Base-by-base conservation (phyloP, 2,113 vertebrate genomes). In the Athene cunicularia region DNA sequence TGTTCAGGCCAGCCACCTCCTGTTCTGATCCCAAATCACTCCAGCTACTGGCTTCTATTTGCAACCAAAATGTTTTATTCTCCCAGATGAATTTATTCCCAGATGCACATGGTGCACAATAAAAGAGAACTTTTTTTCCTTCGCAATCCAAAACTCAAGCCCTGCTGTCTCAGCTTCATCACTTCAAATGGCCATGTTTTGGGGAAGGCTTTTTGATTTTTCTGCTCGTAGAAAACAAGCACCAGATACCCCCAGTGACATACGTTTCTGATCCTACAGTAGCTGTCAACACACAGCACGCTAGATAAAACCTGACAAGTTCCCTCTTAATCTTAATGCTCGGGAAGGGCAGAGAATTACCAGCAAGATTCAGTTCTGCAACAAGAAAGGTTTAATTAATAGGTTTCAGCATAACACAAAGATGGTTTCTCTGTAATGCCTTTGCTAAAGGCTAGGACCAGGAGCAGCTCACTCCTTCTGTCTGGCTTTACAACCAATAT, bases 271-370 rank as follows among this genome's bases (percentile, higher is more conserved):
- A 56, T n/a, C 37, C 71, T 41, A 24, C 27, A 32, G 12, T 2
- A 76, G 23, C 6, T 68, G 0, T 6, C 37, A 70, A 6, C 6
- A 30, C 18, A 19, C 1, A 9, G 35, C 0, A 0, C 21, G 62
- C 58, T 64, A 70, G 21, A 33, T 39, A 75, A 90, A 93, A 66
- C 39, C 49, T 21, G 3, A 55, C 22, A 43, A 81, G 28, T n/a
- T 79, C 64, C 64, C n/a, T n/a, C 55, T 55, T n/a, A 43, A 55
- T 30, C 28, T 41, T 71, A 86, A 22, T 4, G 11, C 33, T 30
- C 1, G 1, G 14, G 39, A 37, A 79, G 43, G 30, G 56, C 68
- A 60, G 81, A 7, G 49, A 88, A 91, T 37, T 45, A 64, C 43
- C 64, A 86, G 75, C 52, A 52, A 50, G 43, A 27, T 39, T 68